Base-by-base conservation (phyloP, 2,888 invertebrate species). In the Latheticus oryzae region DNA sequence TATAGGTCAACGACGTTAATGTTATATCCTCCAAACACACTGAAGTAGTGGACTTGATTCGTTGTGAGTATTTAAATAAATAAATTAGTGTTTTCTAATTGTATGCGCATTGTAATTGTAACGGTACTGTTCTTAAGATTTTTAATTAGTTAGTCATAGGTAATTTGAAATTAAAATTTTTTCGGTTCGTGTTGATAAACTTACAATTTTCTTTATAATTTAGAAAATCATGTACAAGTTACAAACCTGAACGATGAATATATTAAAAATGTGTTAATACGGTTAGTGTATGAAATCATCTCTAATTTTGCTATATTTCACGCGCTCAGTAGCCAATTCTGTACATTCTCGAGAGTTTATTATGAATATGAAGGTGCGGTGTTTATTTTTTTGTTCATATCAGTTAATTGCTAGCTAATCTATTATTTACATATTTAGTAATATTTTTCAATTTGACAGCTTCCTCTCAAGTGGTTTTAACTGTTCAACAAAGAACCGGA, bases 1-100 rank as follows among this genome's bases (percentile, higher is more conserved):
- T 53, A 26, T 32, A 93, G 87, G 95, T 97, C 69, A 97, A 97
- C 82, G 94, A 95, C 60, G 87, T 91, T 63, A 87, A 93, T 72
- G 97, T 98, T 58, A 90, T 89, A 71, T 89, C 89, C 70, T 91
- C 91, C 75, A 95, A 95, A 74, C 97, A 98, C 75, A 90, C 91
- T 71, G 93, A 97, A 76, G 98, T 98, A 68, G 96, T 98, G 73
- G 89, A 90, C 73, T 88, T 97, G 80, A 97, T 98, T 74, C 89
- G 91, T 88, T 89, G 96, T 96, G 80, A 85, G 87, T 83, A 65
- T 24, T 28, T 26, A n/a, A 28, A 28, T 28, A 28, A 28, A 28
- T 28, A 26, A 26, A 8, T 26, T 26, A 23, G 8, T 23, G 8
- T 23, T 37, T 13, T 37, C 8, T 17, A 16, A 8, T 16, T 38